Percentiles rank a stretch among this genome's conserved stretches.
These are phyloP conservation scores for Nanorana parkeri DNA, from an alignment of 2,113 vertebrate genomes.

Conservation along the genomic window DNA sequence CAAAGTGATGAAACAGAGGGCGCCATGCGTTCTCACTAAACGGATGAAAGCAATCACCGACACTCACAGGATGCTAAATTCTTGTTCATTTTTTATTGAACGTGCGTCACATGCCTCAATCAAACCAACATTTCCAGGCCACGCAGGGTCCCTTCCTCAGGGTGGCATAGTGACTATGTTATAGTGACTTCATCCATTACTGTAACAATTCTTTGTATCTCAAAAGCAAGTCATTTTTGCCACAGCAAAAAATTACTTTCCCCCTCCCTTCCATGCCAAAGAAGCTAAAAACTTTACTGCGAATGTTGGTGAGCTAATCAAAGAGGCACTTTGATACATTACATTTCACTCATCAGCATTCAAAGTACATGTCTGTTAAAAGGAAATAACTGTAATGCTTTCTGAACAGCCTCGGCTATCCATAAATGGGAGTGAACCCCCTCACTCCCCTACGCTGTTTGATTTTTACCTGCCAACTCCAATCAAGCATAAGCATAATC, in stretches of 20 bases:
- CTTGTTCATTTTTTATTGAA: too few relatives aligned
- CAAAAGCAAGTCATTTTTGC: background rate
- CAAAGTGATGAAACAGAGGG: too few relatives aligned
- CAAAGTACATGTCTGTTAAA: conserved; percentile 36
- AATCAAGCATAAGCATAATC: conserved; percentile 47
- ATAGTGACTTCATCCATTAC: too few relatives aligned
- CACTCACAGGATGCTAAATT: too few relatives aligned
- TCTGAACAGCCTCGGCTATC: conserved; percentile 24
- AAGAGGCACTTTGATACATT: background rate
- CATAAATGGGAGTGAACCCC: background rate
- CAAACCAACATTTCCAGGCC: too few relatives aligned
- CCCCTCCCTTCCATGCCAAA: too few relatives aligned
- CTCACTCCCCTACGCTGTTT: conserved; percentile 18
- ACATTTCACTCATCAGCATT: conserved; percentile 23
- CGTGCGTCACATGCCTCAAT: too few relatives aligned
- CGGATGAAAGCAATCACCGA: too few relatives aligned
- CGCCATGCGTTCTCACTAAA: too few relatives aligned
- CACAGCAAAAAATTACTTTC: too few relatives aligned
- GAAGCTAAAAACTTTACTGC: background rate
- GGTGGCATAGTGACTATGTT: too few relatives aligned
- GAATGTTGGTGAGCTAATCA: background rate
- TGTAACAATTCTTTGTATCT: background rate
- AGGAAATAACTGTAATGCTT: conserved; percentile 40
- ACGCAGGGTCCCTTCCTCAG: too few relatives aligned
- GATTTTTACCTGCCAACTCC: conserved; percentile 46